phyloP scores from a whole-genome alignment of 2,888 invertebrate species.

The Griposia aprilina region DNA sequence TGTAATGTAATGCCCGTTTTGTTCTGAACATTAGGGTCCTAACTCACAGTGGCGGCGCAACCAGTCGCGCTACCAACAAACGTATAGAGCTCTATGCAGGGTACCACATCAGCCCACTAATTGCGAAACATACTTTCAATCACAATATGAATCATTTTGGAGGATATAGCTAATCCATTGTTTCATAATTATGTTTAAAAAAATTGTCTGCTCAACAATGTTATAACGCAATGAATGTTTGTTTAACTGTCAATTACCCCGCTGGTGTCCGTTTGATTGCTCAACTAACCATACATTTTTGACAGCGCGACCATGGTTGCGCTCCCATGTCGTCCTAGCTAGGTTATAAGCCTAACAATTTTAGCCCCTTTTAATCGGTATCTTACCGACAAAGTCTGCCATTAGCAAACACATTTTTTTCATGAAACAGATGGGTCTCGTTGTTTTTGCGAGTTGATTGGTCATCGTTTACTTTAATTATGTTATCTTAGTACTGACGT shows the following conservation, averaged over 20 bases:
- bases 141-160: too few species aligned
- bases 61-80: too few species aligned
- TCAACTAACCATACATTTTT: not conserved
- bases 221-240: too few species aligned
- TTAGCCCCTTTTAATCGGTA: not conserved
- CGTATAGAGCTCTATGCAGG: not conserved
- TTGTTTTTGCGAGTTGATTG: constrained; percentile 48
- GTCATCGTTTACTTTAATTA: constrained; percentile 46
- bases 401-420: constrained; percentile 1
- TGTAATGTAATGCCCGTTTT: too few species aligned
- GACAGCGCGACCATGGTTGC: not conserved
- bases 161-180: too few species aligned
- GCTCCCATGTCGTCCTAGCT: not conserved
- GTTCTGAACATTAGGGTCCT: too few species aligned
- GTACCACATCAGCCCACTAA: not conserved
- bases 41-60: too few species aligned
- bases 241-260: too few species aligned
- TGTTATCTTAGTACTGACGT: constrained; percentile 45
- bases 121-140: too few species aligned
- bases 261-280: not conserved
- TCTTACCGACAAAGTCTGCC: not conserved
- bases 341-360: not conserved
- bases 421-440: constrained; percentile 45
- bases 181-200: too few species aligned
- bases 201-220: too few species aligned